Base-by-base conservation (phyloP, 2,888 invertebrate genomes). In the Netelia virgata region DNA sequence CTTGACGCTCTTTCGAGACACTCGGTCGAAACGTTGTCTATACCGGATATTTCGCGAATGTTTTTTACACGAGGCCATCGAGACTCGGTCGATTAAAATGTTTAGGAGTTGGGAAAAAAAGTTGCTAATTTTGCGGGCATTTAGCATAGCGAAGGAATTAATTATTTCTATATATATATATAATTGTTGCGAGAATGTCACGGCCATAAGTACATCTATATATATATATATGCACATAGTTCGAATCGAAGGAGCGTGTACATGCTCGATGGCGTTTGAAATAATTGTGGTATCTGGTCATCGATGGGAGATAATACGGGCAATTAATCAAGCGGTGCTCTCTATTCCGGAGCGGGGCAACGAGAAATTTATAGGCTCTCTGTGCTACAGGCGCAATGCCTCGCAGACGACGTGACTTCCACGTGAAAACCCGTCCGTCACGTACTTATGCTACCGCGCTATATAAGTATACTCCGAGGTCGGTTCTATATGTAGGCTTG, bases 401-500 rank as follows among this genome's bases (percentile, higher is more conserved):
- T 78, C 78, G 50, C 75, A 68, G 50, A 72, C 78, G 55, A 64
- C 64, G 82, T 84, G 74, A 59, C 70, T 75, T 76, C 82, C 76
- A 76, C 83, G 78, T 83, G 85, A 86, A 86, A 86, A 85, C 86
- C 59, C 83, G 86, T 86, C 83, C 72, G 77, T 86, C 84, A 86
- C 73, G 77, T 75, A 82, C 28, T 66, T 66, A 61, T 47, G 10
- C 68, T 47, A 18, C 36, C 23, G 8, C 23, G 20, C 23, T 57
- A 57, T 57, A 61, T 74, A 83, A 53, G 74, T 61, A 41, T 57
- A 55, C 53, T 23, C 36, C 68, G 50, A 47, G 72, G 53, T 69
- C 5, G 18, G 76, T 18, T 72, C 20, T 78, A 63, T 73, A 69
- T 76, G 79, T 64, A 53, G 47, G 70, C 68, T 10, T 10, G 47